These are phyloP conservation scores for Acrobasis repandana DNA, from an alignment of 2,888 invertebrate species.

Conservation along the genomic window DNA sequence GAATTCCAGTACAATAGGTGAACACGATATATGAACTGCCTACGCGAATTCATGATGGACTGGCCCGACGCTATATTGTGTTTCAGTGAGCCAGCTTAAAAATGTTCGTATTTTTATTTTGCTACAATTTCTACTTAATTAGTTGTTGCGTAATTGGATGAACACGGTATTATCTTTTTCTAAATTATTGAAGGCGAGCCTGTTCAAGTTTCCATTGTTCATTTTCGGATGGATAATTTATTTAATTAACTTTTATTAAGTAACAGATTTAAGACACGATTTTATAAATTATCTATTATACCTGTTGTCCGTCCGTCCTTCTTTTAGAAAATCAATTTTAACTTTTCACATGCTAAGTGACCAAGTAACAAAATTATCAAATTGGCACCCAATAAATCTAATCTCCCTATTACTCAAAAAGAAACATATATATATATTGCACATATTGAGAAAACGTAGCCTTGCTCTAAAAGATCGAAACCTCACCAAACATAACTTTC, in stretches of 20 bases:
- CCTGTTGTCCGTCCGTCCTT: no score
- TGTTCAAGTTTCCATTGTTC: background rate
- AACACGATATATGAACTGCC: conserved; percentile 3
- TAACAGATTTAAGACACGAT: no score
- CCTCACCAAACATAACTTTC: no score
- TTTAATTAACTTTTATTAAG: background rate
- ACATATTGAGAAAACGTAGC: no score
- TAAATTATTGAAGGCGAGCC: background rate
- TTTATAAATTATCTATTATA: no score
- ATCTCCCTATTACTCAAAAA: no score
- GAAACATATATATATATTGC: no score
- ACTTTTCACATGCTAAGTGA: no score
- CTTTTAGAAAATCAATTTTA: no score
- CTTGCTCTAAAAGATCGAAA: no score
- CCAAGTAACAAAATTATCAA: no score
- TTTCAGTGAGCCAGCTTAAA: background rate
- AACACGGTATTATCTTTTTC: background rate
- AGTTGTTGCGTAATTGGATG: background rate
- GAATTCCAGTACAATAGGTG: background rate
- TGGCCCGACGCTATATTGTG: background rate
- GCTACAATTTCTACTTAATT: background rate
- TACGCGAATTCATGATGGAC: background rate
- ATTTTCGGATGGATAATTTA: background rate
- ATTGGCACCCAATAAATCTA: no score
- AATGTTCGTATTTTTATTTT: background rate